Evolutionary conservation across 2,888 invertebrate genomes (phyloP).

Genomic region (Lithophane socia): DNA sequence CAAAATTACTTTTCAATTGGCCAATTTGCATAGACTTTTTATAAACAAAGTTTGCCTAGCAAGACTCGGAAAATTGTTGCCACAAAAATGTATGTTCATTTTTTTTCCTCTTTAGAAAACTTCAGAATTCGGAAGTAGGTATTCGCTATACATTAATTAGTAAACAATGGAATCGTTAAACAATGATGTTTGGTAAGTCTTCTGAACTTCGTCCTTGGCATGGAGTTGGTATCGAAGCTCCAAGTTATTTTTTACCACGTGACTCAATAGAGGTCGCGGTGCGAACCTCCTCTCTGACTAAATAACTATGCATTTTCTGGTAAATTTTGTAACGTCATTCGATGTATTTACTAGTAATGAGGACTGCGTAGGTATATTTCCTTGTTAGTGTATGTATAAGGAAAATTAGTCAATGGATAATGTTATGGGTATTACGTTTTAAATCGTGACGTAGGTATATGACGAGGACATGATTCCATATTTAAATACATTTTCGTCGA

Average conservation of each 20-base stretch:
- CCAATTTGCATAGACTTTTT: background rate
- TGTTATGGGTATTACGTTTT: constrained; percentile 14
- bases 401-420: constrained; percentile 25
- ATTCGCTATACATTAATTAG: constrained; percentile 7
- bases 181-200: constrained; percentile 31
- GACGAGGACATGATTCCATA: constrained; percentile 1
- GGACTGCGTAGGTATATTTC: constrained; percentile 33
- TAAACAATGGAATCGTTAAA: constrained; percentile 14
- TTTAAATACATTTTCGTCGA: constrained; percentile 20
- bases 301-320: constrained; percentile 7
- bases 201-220: constrained; percentile 16
- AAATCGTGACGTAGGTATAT: constrained; percentile 28
- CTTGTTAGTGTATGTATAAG: constrained; percentile 10
- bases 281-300: constrained; percentile 4
- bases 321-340: constrained; percentile 31
- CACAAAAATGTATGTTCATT: background rate
- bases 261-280: background rate
- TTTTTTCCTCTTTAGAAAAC: constrained; percentile 20
- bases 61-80: background rate
- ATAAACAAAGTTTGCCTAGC: background rate
- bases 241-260: constrained; percentile 3
- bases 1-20: background rate
- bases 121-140: background rate
- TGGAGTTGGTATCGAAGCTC: background rate
- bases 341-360: constrained; percentile 7